These are phyloP conservation scores for Xestia c-nigrum DNA, from an alignment of 2,888 invertebrate species.

Conservation along the genomic window DNA sequence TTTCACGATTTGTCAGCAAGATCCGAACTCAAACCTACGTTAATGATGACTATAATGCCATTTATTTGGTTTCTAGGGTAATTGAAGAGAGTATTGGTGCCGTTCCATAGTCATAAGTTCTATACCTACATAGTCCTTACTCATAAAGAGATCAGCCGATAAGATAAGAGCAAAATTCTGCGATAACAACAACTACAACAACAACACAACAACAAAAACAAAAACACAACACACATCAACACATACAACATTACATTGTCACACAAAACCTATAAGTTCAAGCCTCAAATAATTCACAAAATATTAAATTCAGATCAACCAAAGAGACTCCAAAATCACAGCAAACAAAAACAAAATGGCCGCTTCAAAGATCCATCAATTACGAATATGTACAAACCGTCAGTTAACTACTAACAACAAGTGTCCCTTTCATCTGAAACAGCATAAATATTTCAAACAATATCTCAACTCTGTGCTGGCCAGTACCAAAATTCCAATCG, in stretches of 20 bases:
- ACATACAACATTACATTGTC: constrained; percentile 8
- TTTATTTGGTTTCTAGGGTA: too few species aligned
- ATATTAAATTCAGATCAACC: constrained; percentile 27
- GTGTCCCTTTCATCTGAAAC: constrained; percentile 48
- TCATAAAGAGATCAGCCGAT: background rate
- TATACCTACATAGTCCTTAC: background rate
- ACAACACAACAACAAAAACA: too few species aligned
- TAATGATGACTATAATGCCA: too few species aligned
- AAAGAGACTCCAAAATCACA: constrained; percentile 27
- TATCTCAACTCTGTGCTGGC: constrained; percentile 36
- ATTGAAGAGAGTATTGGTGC: too few species aligned
- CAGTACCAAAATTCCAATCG: constrained; percentile 33
- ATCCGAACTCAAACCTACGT: background rate
- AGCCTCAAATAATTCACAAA: constrained; percentile 8
- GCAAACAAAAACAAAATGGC: constrained; percentile 20
- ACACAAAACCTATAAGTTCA: constrained; percentile 1
- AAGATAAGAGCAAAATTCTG: background rate
- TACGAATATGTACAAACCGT: constrained; percentile 18
- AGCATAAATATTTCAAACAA: constrained; percentile 60
- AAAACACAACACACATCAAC: constrained; percentile 14
- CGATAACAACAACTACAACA: too few species aligned
- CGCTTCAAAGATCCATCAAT: constrained; percentile 34
- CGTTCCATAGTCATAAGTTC: too few species aligned
- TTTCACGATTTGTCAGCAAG: background rate
- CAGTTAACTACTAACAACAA: constrained; percentile 43